Evolutionary conservation across 2,888 invertebrate species (phyloP).

Genomic region (Pheosia tremula): DNA sequence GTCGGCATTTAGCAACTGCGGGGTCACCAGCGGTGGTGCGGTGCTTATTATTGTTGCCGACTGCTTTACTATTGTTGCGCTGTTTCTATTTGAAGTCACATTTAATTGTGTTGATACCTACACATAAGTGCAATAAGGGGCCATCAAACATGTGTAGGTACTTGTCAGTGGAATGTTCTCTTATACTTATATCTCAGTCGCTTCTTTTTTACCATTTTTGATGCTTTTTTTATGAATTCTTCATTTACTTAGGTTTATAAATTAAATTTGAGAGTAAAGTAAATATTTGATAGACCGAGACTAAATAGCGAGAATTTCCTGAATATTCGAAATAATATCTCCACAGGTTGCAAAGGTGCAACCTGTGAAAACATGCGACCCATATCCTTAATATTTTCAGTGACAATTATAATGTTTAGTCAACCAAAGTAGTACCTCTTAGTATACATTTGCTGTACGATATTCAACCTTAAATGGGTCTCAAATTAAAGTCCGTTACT

Average conservation of each 20-base stretch:
- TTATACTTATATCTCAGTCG: too few relatives aligned
- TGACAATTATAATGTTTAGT: background rate
- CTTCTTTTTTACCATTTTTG: too few relatives aligned
- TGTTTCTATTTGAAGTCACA: constrained; percentile 69
- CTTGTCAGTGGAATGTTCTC: constrained; percentile 45
- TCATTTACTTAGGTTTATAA: background rate
- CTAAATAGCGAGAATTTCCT: background rate
- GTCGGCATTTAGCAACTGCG: constrained; percentile 70
- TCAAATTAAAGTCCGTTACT: too few relatives aligned
- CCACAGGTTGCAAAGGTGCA: background rate
- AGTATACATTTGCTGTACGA: too few relatives aligned
- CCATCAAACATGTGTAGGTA: constrained; percentile 38
- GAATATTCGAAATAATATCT: background rate
- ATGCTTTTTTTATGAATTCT: too few relatives aligned
- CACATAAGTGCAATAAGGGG: constrained; percentile 45
- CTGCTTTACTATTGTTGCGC: constrained; percentile 65
- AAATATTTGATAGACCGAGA: background rate
- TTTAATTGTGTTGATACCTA: constrained; percentile 62
- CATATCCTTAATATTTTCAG: background rate
- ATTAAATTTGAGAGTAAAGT: background rate
- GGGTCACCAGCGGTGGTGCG: constrained; percentile 63
- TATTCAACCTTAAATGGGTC: too few relatives aligned
- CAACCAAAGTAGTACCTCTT: too few relatives aligned
- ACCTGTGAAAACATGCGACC: too few relatives aligned
- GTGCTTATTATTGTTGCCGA: constrained; percentile 66